Evolutionary conservation across 1,140 invertebrate genomes (phyloP), one percentile per base, ranked within the genome.

Genomic region (Magallana gigas): DNA sequence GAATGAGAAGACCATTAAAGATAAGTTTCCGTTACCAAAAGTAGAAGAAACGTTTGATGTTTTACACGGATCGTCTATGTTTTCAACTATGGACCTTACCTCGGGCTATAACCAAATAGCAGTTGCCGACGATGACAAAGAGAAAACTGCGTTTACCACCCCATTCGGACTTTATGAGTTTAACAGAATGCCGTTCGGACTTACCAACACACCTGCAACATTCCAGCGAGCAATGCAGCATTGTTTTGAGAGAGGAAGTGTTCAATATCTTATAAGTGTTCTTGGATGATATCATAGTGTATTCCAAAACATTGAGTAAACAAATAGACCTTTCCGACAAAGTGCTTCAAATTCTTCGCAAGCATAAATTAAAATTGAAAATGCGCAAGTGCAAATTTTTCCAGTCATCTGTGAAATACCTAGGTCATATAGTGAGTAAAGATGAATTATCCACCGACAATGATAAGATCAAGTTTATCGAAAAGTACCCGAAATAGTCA

Each of bases 21-120:
- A 60, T 60, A n/a, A 12, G 3, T 60, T 90, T 96, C 96, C 90
- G 85, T 96, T 60, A 4, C 96, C 95, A 0, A 82, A 91, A 6
- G 95, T 96, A 36, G 94, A 95, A n/a, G 95, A 95, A 23, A 90
- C 90, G 9, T 85, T 96, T 1, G 86, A 93, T 57, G 86, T 82
- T 6, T 87, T 96, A 0, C n/a, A 87, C 1, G 94, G 94, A 5
- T 91, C 91, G 6, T 93, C 85, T 9, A 91, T 94, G 57, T 96
- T 95, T 85, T 92, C 92, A 0, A 92, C 93, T 0, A 90, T 96
- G 0, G 96, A 96, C 92, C 71, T 92, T 12, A 57, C 80, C 18
- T 68, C 59, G 71, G 93, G 89, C 8, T 93, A 90, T 83, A 91
- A 93, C 93, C 95, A 95, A 85, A 88, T 95, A 4, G 85, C 85